phyloP scores from a whole-genome alignment of 2,888 invertebrate genomes.

The Andrena minutula region DNA sequence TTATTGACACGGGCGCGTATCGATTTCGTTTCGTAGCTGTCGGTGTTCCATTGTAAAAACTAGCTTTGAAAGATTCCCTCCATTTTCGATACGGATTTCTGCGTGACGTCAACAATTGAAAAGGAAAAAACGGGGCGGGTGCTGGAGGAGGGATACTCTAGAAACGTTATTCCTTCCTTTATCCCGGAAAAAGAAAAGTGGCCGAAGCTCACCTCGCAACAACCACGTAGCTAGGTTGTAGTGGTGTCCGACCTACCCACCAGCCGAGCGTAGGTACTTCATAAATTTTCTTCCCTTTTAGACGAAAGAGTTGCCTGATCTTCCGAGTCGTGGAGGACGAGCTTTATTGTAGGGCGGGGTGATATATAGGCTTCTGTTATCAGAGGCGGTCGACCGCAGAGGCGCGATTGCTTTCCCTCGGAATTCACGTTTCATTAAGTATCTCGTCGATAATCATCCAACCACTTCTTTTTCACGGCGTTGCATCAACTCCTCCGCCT shows the following conservation, averaged over 20 bases:
- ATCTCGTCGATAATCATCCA: background rate
- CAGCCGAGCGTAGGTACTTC: constrained; percentile 11
- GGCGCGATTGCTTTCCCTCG: background rate
- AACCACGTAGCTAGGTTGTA: constrained; percentile 9
- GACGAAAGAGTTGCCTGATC: constrained; percentile 35
- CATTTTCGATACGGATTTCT: background rate
- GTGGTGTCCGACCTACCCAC: background rate
- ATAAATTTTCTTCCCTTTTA: constrained; percentile 34
- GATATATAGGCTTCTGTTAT: constrained; percentile 30
- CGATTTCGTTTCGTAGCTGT: background rate
- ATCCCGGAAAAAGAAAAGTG: constrained; percentile 18
- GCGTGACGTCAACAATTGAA: background rate
- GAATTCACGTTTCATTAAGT: too few species aligned
- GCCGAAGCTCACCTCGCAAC: constrained; percentile 15
- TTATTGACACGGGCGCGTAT: background rate
- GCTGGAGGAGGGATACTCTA: background rate
- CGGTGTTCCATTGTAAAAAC: background rate
- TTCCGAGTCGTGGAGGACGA: constrained; percentile 1
- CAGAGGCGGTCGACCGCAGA: background rate
- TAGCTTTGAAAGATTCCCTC: background rate
- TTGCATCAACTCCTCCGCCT: background rate
- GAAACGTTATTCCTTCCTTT: background rate
- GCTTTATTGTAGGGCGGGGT: constrained; percentile 14
- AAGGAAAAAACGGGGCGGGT: background rate
- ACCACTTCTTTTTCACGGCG: background rate